Evolutionary conservation across 2,113 vertebrate genomes (phyloP), one percentile per base, ranked within the genome.

Genomic region (Spilogale gracilis): DNA sequence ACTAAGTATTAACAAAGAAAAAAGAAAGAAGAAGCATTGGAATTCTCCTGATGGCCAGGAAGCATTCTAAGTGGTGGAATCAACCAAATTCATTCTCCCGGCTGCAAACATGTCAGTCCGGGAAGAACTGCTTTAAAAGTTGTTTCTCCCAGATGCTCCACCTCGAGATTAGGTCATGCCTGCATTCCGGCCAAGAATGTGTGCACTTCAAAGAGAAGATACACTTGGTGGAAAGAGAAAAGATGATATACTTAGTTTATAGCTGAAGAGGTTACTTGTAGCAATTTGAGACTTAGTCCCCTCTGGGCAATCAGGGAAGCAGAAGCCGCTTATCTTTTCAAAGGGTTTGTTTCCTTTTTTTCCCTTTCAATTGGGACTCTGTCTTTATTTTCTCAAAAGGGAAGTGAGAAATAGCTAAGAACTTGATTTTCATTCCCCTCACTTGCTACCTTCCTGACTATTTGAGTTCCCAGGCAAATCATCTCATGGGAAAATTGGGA

Each of bases 141-240:
- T 52, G 52, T 5, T 71, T 81, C 86, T 87, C 94, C 91, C 52
- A 85, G 73, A 63, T 30, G 0, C 21, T 97, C 56, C 6, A 14
- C 79, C 56, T 91, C 9, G 2, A 88, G 71, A 87, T 96, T 63
- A 97, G 89, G 82, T 95, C 97, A 95, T 79, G 3, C 5, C 38
- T 56, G 17, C 78, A 52, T 73, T 78, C 0, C 1, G 0, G 86
- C 94, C 98, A 96, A 94, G 86, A 91, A 54, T 71, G 73, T 12
- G 54, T n/a, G 58, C 23, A 1, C 92, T 60, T 71, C 43, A 50
- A 69, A 0, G 23, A 74, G 80, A 96, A 89, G 94, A 97, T 25
- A 38, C 43, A 79, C 17, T 89, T 58, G 89, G 95, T 76, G 48
- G 92, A 91, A 58, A 60, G 61, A 61, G 60, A 76, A 93, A 60